Base-by-base conservation (phyloP, 1,140 invertebrate species). In the Charaxes varanes region DNA sequence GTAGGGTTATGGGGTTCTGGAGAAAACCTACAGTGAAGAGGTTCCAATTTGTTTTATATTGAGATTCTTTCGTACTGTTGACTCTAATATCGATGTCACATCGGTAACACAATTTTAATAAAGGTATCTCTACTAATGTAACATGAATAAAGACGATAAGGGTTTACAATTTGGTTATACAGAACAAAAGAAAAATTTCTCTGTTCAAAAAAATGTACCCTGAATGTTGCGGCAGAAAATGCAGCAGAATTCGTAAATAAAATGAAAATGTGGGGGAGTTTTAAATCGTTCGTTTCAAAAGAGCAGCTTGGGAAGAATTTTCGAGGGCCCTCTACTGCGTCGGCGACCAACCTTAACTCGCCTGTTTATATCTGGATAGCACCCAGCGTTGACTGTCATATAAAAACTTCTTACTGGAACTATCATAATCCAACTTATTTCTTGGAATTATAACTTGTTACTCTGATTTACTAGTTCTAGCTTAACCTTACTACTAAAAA, bases 241-340 rank as follows among this genome's bases (percentile, higher is more conserved):
- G 21, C 12, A 35, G n/a, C 22, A 23, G 6, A 16, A 41, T 16
- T 23, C 32, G 22, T 16, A 34, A 42, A 34, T 23, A 27, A 47
- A 49, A 40, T 44, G 50, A 46, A 47, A 45, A 31, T 33, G 44
- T 51, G 30, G 21, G 31, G 34, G 37, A 30, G 49, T 32, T 51
- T 57, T 52, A 46, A 54, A 58, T 52, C 47, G 47, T 36, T 52
- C 44, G 41, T 53, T 46, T 41, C 52, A 67, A 68, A 61, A 55
- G 66, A 76, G 69, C 76, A 74, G 64, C 70, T 66, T 56, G 57
- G 57, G 43, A 40, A 74, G 72, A 55, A 69, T 62, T 51, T 53
- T 55, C 28, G 49, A 77, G 62, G 41, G 62, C 57, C 23, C 68
- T 74, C 45, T 11, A 62, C 56, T 59, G 55, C 60, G 61, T 48